Conservation (phyloP, 2,797 vertebrate species). For the Fistularia commersonii region DNA sequence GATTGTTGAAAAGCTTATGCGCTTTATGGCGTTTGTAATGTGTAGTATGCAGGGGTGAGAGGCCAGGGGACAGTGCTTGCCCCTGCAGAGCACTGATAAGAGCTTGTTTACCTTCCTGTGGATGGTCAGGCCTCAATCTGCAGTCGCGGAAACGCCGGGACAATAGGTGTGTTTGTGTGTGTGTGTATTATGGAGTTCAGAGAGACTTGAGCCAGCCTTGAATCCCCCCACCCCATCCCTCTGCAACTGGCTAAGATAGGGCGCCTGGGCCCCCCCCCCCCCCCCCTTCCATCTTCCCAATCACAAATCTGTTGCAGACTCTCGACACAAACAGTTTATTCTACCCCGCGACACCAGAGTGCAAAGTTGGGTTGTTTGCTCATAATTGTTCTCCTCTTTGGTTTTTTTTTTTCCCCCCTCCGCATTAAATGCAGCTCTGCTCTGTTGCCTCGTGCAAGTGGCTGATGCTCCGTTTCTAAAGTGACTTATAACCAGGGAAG, state of each 20-base stretch:
- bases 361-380: background rate
- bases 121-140: slow-evolving; percentile 81
- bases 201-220: slow-evolving; percentile 59
- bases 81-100: slow-evolving; percentile 88
- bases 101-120: slow-evolving; percentile 90
- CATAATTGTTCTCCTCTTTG: background rate
- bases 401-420: slow-evolving; percentile 3
- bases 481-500: slow-evolving; percentile 33
- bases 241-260: slow-evolving; percentile 45
- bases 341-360: slow-evolving; percentile 12
- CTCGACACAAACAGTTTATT: slow-evolving; percentile 68
- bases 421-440: slow-evolving; percentile 18
- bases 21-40: slow-evolving; percentile 48
- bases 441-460: slow-evolving; percentile 17
- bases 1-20: slow-evolving; percentile 54
- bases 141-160: slow-evolving; percentile 80
- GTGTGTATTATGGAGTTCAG: slow-evolving; percentile 39
- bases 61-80: slow-evolving; percentile 80
- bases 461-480: slow-evolving; percentile 19
- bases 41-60: slow-evolving; percentile 67
- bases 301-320: slow-evolving; percentile 45
- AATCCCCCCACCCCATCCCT: slow-evolving; percentile 59
- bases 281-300: slow-evolving; percentile 35
- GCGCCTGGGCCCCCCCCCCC: slow-evolving; percentile 37
- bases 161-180: slow-evolving; percentile 80